These are phyloP conservation scores for Clangula hyemalis DNA, from an alignment of 2,797 vertebrate genomes.

Conservation along the genomic window DNA sequence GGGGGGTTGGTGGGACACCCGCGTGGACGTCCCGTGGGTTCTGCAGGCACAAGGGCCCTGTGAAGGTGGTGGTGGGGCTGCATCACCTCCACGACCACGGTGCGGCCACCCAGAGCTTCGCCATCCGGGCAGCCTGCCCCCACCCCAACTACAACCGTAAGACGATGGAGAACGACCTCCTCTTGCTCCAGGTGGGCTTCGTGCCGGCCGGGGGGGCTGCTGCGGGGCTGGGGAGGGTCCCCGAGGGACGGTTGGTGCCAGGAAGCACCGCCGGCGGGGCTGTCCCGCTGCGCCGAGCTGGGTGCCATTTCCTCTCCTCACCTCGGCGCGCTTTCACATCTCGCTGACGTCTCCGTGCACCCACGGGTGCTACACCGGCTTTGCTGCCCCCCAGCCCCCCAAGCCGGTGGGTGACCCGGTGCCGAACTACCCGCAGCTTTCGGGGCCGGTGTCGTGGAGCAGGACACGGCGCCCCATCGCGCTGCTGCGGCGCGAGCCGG, in stretches of 20 bases:
- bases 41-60: accelerated
- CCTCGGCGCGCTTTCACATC: background rate
- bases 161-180: background rate
- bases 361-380: accelerated
- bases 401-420: background rate
- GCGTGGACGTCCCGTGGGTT: background rate
- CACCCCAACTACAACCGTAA: accelerated
- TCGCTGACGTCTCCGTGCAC: background rate
- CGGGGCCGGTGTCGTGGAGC: background rate
- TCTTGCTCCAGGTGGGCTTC: constrained; percentile 11
- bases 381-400: accelerated
- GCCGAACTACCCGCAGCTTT: background rate
- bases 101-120: accelerated
- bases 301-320: constrained; percentile 8
- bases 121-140: background rate
- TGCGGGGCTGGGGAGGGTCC: background rate
- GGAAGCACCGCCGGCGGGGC: background rate
- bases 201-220: accelerated
- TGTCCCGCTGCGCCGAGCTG: accelerated
- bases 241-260: background rate
- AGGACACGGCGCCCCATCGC: accelerated
- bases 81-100: accelerated
- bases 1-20: background rate
- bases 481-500: background rate
- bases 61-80: background rate